These are phyloP conservation scores for Pangasius mekongensis DNA, from an alignment of 2,797 vertebrate genomes.

Conservation along the genomic window DNA sequence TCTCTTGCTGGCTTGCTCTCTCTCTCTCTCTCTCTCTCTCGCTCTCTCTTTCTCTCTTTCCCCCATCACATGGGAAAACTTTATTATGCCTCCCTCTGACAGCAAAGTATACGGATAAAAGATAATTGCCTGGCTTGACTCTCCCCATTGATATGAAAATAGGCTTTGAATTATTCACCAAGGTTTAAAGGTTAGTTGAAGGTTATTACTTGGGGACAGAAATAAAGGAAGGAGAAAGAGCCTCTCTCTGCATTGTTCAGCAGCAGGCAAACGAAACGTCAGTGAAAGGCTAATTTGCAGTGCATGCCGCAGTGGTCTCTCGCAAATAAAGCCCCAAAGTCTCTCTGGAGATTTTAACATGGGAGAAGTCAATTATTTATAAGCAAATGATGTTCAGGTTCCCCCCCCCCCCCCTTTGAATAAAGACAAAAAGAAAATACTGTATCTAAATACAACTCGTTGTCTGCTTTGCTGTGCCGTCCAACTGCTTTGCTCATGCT, in stretches of 20 bases:
- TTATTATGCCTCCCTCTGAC: slow-evolving; percentile 91
- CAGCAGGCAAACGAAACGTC: slow-evolving; percentile 83
- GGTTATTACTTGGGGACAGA: slow-evolving; percentile 87
- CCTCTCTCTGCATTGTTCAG: slow-evolving; percentile 71
- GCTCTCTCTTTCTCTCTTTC: slow-evolving; percentile 33
- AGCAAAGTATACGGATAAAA: slow-evolving; percentile 93
- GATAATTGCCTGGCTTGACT: slow-evolving; percentile 97
- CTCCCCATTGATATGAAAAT: slow-evolving; percentile 97
- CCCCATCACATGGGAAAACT: slow-evolving; percentile 86
- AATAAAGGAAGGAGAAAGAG: slow-evolving; percentile 68
- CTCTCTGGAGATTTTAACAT: slow-evolving; percentile 86
- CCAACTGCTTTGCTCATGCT: slow-evolving; percentile 59
- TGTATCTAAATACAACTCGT: slow-evolving; percentile 70
- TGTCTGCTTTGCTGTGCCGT: slow-evolving; percentile 62
- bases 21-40: not conserved
- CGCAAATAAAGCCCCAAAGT: slow-evolving; percentile 77
- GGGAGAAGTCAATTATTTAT: slow-evolving; percentile 90
- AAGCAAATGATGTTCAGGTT: slow-evolving; percentile 81
- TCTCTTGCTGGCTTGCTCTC: not conserved
- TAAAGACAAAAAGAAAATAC: slow-evolving; percentile 60
- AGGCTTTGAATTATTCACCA: slow-evolving; percentile 93
- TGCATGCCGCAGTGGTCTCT: slow-evolving; percentile 77
- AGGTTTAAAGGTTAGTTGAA: slow-evolving; percentile 98
- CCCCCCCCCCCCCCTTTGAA: no score
- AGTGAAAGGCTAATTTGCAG: slow-evolving; percentile 88